A percentile compares a stretch with the other conserved stretches of the same genome.
Evolutionary conservation across 1,140 invertebrate genomes (phyloP).

Genomic region (Pentalonia nigronervosa): DNA sequence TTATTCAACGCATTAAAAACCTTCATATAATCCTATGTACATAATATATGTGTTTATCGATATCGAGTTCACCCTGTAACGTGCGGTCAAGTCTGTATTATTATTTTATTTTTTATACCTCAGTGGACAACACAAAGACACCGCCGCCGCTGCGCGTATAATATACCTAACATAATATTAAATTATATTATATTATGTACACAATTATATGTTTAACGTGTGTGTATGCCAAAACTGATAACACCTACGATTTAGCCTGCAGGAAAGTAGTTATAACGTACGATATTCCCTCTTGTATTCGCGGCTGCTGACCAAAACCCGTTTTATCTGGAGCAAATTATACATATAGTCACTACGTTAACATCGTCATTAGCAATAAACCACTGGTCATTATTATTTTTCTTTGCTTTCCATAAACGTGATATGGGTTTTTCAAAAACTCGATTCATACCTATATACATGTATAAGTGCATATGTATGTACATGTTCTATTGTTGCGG

Average conservation of each 20-base stretch:
- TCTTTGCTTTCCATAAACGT: background rate
- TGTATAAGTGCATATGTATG: background rate
- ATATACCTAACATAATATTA: constrained; percentile 5
- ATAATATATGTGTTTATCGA: background rate
- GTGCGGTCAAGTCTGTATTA: background rate
- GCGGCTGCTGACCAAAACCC: constrained; percentile 10
- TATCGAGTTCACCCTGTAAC: background rate
- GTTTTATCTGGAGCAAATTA: constrained; percentile 30
- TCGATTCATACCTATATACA: background rate
- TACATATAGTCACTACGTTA: constrained; percentile 34
- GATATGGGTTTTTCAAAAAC: background rate
- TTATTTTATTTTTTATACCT: background rate
- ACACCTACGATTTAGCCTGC: constrained; percentile 46
- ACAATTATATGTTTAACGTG: constrained; percentile 9
- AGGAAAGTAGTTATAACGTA: background rate
- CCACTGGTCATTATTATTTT: constrained; percentile 20
- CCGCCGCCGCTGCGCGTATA: background rate
- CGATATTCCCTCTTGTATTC: constrained; percentile 23
- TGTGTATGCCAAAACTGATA: constrained; percentile 39
- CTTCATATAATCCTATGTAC: background rate
- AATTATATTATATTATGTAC: background rate
- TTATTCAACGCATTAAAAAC: background rate
- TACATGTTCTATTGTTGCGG: background rate
- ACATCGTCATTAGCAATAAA: constrained; percentile 50
- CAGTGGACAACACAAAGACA: background rate